Percentiles rank a stretch among this genome's conserved stretches.
These are phyloP conservation scores for Hanleya hanleyi DNA, from an alignment of 2,888 invertebrate genomes.

Conservation along the genomic window DNA sequence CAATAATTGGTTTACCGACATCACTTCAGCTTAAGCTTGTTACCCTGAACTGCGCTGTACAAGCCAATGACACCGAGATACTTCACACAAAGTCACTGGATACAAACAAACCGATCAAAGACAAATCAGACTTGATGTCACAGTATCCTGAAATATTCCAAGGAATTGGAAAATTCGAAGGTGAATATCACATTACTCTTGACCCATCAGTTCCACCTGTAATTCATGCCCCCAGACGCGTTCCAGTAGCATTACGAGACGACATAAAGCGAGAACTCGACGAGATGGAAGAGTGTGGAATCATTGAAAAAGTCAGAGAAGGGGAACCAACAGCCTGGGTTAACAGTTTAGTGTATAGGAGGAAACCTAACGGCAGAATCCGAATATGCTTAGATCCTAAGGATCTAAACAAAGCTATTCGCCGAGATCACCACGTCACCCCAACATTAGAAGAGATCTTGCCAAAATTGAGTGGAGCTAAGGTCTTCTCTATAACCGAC, in stretches of 20 bases:
- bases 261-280: neutral
- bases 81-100: too few species aligned
- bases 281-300: neutral
- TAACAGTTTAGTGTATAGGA: constrained; percentile 14
- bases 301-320: constrained; percentile 2
- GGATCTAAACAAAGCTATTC: constrained; percentile 7
- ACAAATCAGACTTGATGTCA: neutral
- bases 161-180: constrained; percentile 12
- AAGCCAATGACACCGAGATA: neutral
- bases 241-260: constrained; percentile 8
- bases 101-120: constrained; percentile 1
- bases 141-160: constrained; percentile 11
- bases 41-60: neutral
- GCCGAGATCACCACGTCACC: constrained; percentile 16
- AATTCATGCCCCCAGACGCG: neutral
- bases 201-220: neutral
- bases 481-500: constrained; percentile 26
- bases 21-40: neutral
- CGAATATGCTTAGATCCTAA: constrained; percentile 27
- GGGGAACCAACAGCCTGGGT: constrained; percentile 28
- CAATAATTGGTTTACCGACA: neutral
- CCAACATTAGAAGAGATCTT: constrained; percentile 30
- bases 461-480: constrained; percentile 20
- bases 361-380: too few species aligned
- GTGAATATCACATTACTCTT: constrained; percentile 1